Conservation (phyloP, 2,113 vertebrate species). For the Microtus oregoni region DNA sequence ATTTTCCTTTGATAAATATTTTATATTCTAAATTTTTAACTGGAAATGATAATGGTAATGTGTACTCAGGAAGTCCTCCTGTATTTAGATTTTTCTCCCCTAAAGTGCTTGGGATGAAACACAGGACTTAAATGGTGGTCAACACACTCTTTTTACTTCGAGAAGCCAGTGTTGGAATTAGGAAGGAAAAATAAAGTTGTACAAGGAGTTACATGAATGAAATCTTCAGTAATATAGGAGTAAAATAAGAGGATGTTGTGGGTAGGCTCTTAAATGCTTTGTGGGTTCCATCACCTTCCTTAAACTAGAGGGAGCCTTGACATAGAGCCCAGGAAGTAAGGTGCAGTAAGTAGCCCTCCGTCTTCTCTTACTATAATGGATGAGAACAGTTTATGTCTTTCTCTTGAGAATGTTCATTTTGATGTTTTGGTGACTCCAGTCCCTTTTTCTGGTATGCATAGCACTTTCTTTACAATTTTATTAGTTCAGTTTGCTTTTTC, state of each 20-base stretch:
- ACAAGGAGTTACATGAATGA: background rate
- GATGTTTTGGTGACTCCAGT: background rate
- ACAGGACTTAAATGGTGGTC: background rate
- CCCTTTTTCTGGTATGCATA: background rate
- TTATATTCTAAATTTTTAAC: constrained; percentile 5
- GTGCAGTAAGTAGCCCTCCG: background rate
- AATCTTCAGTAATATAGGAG: background rate
- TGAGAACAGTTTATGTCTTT: background rate
- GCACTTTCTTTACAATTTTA: background rate
- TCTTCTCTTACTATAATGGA: background rate
- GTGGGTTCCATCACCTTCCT: background rate
- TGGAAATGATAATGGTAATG: background rate
- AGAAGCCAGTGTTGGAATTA: background rate
- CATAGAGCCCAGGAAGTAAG: background rate
- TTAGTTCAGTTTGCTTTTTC: background rate
- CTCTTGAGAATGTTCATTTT: background rate
- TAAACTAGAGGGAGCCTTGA: background rate
- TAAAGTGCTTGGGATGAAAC: background rate
- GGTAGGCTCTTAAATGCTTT: background rate
- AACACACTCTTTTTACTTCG: background rate
- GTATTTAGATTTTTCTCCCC: background rate
- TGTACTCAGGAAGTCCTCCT: background rate
- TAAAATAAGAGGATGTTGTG: background rate
- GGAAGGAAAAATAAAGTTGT: background rate
- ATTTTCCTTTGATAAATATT: constrained; percentile 54